phyloP scores from a whole-genome alignment of 2,888 invertebrate genomes.

The Stomorhina lunata region DNA sequence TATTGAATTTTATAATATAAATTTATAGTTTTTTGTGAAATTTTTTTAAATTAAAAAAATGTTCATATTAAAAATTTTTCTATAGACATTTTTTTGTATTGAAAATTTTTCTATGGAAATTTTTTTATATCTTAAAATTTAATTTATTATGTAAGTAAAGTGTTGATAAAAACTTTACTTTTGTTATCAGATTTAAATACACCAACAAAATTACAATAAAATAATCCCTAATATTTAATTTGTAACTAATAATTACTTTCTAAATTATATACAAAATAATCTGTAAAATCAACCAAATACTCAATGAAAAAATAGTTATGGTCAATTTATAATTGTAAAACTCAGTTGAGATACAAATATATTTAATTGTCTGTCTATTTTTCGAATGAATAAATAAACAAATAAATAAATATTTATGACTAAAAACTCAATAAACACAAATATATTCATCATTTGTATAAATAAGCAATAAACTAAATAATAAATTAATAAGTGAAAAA shows the following conservation, averaged over 20 bases:
- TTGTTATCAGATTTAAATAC: too few relatives aligned
- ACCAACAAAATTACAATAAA: background rate
- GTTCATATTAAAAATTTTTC: too few relatives aligned
- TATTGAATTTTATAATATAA: too few relatives aligned
- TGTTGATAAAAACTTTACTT: background rate
- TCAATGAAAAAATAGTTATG: constrained; percentile 15
- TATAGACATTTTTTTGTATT: too few relatives aligned
- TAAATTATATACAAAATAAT: constrained; percentile 22
- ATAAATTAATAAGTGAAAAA: constrained; percentile 4
- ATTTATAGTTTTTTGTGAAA: too few relatives aligned
- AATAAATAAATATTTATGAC: constrained; percentile 14
- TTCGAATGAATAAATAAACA: background rate
- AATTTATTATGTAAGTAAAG: too few relatives aligned
- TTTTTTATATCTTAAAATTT: too few relatives aligned
- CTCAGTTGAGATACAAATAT: background rate
- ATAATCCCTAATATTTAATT: constrained; percentile 8
- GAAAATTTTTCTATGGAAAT: too few relatives aligned
- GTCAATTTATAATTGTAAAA: constrained; percentile 10
- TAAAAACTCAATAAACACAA: background rate
- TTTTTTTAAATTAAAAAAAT: too few relatives aligned
- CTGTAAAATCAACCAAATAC: background rate
- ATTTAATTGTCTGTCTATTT: background rate
- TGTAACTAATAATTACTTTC: constrained; percentile 12
- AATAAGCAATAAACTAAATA: background rate
- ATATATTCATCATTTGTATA: background rate